These are phyloP conservation scores for Acanthaster planci DNA, from an alignment of 35 echinoderm and acorn worm genomes.

Conservation along the genomic window DNA sequence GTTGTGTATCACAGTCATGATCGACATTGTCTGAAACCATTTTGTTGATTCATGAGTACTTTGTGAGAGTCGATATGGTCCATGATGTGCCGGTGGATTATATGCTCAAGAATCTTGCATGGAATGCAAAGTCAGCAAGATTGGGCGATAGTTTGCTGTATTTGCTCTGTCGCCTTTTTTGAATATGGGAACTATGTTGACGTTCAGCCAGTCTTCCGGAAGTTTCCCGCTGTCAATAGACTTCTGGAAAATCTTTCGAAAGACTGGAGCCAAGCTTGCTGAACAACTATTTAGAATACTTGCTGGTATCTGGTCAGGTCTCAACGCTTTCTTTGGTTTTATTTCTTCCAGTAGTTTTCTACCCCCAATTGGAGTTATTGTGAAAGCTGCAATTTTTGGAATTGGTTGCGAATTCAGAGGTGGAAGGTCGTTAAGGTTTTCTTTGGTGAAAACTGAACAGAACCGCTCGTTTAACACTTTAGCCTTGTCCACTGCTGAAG, in stretches of 20 bases:
- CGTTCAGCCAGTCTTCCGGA: conserved; percentile 47
- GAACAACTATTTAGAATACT: conserved; percentile 3
- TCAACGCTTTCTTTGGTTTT: conserved; percentile 38
- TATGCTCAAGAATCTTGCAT: conserved; percentile 59
- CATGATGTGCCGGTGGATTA: conserved; percentile 38
- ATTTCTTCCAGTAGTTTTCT: too few relatives aligned
- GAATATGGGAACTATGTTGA: conserved; percentile 46
- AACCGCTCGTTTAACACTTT: conserved; percentile 26
- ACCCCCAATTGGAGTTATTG: conserved; percentile 24
- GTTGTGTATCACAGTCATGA: conserved; percentile 70
- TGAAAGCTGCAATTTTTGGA: conserved; percentile 31
- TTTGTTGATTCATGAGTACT: conserved; percentile 36
- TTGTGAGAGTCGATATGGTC: conserved; percentile 37
- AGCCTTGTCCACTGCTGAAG: conserved; percentile 17
- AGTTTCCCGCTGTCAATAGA: conserved; percentile 23
- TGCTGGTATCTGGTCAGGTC: conserved; percentile 44
- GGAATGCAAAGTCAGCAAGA: conserved; percentile 24
- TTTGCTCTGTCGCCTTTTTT: conserved; percentile 51
- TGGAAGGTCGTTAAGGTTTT: conserved; percentile 16
- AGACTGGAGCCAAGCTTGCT: too few relatives aligned
- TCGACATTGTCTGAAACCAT: conserved; percentile 54
- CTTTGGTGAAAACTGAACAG: conserved; percentile 22
- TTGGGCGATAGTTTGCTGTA: too few relatives aligned
- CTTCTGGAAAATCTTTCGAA: conserved; percentile 51
- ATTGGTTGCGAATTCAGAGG: background rate